Evolutionary conservation across 2,888 invertebrate species (phyloP).

Genomic region (Sarcophaga rosellei): DNA sequence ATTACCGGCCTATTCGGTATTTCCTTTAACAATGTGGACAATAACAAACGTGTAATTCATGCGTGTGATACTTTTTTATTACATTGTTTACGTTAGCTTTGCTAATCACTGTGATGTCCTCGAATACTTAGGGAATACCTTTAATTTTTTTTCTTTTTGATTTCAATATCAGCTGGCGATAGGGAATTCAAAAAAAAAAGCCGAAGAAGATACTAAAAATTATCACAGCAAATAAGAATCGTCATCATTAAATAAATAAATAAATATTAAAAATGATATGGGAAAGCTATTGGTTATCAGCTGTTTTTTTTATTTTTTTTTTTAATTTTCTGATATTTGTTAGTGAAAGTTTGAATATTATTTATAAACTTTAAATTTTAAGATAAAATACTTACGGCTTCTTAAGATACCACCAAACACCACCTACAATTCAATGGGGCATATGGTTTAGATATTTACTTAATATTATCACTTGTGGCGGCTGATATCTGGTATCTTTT

Average conservation of each 20-base stretch:
- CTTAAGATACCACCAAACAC: slow-evolving; percentile 55
- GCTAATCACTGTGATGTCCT: neutral
- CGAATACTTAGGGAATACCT: slow-evolving; percentile 13
- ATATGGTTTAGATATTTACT: slow-evolving; percentile 25
- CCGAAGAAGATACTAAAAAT: neutral
- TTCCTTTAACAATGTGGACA: too few relatives aligned
- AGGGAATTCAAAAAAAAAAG: neutral
- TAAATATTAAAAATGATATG: neutral
- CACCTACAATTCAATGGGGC: slow-evolving; percentile 16
- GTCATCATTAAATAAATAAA: slow-evolving; percentile 49
- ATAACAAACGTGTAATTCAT: too few relatives aligned
- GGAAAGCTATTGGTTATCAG: slow-evolving; percentile 54
- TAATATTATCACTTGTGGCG: slow-evolving; percentile 21
- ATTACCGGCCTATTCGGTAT: too few relatives aligned
- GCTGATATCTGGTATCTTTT: slow-evolving; percentile 49
- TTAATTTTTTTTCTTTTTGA: neutral
- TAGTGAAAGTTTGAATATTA: slow-evolving; percentile 10
- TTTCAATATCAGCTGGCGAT: neutral
- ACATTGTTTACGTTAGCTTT: too few relatives aligned
- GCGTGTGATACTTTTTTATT: too few relatives aligned
- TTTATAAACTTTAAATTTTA: slow-evolving; percentile 38
- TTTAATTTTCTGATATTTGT: slow-evolving; percentile 23
- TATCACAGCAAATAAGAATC: slow-evolving; percentile 27
- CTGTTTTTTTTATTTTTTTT: neutral
- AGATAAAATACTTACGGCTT: slow-evolving; percentile 57